Conservation (phyloP, 2,888 invertebrate species). For the Dromius quadrimaculatus region DNA sequence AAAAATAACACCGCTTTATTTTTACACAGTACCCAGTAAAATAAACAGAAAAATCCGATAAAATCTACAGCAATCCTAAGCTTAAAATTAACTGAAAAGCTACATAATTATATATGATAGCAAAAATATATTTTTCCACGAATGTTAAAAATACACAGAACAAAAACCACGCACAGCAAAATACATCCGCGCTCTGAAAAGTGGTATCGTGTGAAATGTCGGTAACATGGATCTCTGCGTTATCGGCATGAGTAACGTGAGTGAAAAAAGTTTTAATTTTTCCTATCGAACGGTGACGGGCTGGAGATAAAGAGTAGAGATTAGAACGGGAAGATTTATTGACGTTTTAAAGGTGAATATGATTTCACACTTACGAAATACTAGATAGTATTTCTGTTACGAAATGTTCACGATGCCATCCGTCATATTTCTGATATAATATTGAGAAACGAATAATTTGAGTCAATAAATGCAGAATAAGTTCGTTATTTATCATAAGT, state of each 20-base stretch:
- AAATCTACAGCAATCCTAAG: conserved; percentile 18
- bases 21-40: neutral
- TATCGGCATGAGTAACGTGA: conserved; percentile 17
- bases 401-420: no score
- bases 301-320: no score
- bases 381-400: no score
- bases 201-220: conserved; percentile 2
- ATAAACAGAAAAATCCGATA: conserved; percentile 18
- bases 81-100: conserved; percentile 15
- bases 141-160: conserved; percentile 7
- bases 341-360: no score
- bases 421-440: no score
- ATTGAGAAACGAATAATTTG: no score
- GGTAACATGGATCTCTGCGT: conserved; percentile 15
- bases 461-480: no score
- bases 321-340: no score
- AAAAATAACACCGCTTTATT: neutral
- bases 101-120: conserved; percentile 27
- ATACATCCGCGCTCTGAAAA: neutral
- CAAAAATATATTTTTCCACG: conserved; percentile 25
- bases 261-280: conserved; percentile 31
- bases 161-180: conserved; percentile 6
- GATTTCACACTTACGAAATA: no score
- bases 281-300: conserved; percentile 11
- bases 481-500: no score